phyloP scores from a whole-genome alignment of 1,140 invertebrate genomes.

The Hyphantria cunea region DNA sequence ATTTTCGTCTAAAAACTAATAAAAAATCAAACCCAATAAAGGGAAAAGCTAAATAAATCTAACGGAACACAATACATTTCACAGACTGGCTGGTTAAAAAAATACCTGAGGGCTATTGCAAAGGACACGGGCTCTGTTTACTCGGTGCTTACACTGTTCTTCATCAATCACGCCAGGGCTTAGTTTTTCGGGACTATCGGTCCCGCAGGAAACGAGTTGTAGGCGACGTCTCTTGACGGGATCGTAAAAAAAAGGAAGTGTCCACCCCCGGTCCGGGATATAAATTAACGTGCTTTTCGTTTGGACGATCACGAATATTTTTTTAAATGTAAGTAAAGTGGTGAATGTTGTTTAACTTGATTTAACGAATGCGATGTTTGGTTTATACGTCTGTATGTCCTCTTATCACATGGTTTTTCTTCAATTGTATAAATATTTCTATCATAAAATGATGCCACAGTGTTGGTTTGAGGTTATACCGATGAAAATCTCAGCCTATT shows the following conservation, averaged over 20 bases:
- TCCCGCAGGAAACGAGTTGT: constrained; percentile 50
- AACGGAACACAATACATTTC: background rate
- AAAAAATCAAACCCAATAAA: constrained; percentile 1
- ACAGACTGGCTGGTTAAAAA: constrained; percentile 46
- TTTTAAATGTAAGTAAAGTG: no score
- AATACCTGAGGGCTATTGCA: constrained; percentile 59
- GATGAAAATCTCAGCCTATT: no score
- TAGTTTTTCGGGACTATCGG: constrained; percentile 64
- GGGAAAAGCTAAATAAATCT: background rate
- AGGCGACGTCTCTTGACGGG: constrained; percentile 50
- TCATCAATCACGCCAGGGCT: constrained; percentile 69
- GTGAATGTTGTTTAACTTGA: no score
- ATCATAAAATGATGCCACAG: no score
- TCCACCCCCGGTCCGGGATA: constrained; percentile 45
- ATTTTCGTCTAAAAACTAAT: no score
- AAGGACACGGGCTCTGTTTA: constrained; percentile 61
- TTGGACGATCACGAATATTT: constrained; percentile 1
- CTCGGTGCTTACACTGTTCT: constrained; percentile 53
- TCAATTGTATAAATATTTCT: no score
- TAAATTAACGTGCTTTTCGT: constrained; percentile 40
- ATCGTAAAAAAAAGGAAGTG: constrained; percentile 50
- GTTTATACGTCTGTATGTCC: no score
- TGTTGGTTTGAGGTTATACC: no score
- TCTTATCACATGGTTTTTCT: no score
- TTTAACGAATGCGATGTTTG: no score